Base-by-base conservation (phyloP, 1,140 invertebrate species). In the Belonocnema kinseyi region DNA sequence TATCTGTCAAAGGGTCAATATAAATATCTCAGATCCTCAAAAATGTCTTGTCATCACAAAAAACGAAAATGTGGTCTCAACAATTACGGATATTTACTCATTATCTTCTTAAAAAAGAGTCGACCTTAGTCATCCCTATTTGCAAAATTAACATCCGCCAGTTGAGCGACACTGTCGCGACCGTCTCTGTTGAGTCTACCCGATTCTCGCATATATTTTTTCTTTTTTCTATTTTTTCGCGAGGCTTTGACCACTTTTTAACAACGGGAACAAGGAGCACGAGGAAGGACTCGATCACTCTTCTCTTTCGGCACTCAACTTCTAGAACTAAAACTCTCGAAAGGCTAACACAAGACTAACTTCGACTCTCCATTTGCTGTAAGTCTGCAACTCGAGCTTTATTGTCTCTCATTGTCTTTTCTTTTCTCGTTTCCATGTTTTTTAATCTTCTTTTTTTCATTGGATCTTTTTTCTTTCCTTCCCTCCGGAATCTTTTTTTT, bases 271-370 rank as follows among this genome's bases (percentile, higher is more conserved):
- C 61, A 66, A 66, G 61, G 61, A 40, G 61, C 61, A 66, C 61
- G 61, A 66, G 61, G 14, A 66, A 66, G 61, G 61, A 66, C 61
- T 66, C 61, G 61, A 66, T 40, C 61, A 66, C 61, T 66, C 61
- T 66, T 66, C 61, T 66, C 61, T 66, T 66, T 66, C 61, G 61
- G 61, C 61, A 66, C 61, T 66, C 61, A 66, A 66, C 61, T 26
- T 66, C 33, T 66, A 66, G 61, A 66, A 66, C 26, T 66, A 33
- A 66, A 66, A 66, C 21, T 66, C 61, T 66, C 26, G 33, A 66
- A 66, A 66, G 61, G n/a, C 26, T 56, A 19, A 56, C 26, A 46
- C 26, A 66, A 46, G 13, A 66, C 26, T 40, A 66, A 66, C 61
- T 66, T 66, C 26, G 46, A 40, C 61, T 66, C 40, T 40, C 61